A percentile compares a stretch with the other conserved stretches of the same genome.
Conservation (phyloP, 2,888 invertebrate species). For the Athrips mouffetella region DNA sequence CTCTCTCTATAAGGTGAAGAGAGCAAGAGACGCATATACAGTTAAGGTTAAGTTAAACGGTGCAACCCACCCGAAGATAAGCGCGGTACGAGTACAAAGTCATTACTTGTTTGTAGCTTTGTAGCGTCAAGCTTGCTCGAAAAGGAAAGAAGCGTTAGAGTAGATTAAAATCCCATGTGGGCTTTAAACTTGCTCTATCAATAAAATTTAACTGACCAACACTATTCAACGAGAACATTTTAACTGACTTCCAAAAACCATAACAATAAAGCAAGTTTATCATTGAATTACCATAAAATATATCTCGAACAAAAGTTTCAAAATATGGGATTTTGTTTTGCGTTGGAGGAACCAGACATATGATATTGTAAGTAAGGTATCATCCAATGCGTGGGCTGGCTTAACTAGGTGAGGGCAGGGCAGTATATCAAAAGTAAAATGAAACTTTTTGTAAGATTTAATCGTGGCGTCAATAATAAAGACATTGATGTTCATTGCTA, state of each 20-base stretch:
- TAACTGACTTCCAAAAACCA: neutral
- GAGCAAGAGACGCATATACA: too few relatives aligned
- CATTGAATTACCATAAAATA: neutral
- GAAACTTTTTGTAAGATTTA: neutral
- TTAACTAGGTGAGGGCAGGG: conserved; percentile 1
- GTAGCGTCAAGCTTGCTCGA: too few relatives aligned
- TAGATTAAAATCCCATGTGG: too few relatives aligned
- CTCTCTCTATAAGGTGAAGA: too few relatives aligned
- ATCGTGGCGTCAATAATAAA: neutral
- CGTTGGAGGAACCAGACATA: conserved; percentile 2
- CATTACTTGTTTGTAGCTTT: too few relatives aligned
- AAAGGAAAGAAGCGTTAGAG: too few relatives aligned
- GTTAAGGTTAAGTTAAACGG: too few relatives aligned
- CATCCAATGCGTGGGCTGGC: neutral
- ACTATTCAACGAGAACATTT: too few relatives aligned
- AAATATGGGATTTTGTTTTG: neutral
- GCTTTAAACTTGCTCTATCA: too few relatives aligned
- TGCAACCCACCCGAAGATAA: too few relatives aligned
- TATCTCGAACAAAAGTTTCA: neutral
- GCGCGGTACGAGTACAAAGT: too few relatives aligned
- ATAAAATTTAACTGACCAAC: too few relatives aligned
- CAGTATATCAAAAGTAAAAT: conserved; percentile 5
- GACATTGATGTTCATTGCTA: neutral
- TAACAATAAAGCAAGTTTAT: neutral
- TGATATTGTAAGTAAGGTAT: neutral